Conservation (phyloP, 2,113 vertebrate species). For the Xiphophorus hellerii region DNA sequence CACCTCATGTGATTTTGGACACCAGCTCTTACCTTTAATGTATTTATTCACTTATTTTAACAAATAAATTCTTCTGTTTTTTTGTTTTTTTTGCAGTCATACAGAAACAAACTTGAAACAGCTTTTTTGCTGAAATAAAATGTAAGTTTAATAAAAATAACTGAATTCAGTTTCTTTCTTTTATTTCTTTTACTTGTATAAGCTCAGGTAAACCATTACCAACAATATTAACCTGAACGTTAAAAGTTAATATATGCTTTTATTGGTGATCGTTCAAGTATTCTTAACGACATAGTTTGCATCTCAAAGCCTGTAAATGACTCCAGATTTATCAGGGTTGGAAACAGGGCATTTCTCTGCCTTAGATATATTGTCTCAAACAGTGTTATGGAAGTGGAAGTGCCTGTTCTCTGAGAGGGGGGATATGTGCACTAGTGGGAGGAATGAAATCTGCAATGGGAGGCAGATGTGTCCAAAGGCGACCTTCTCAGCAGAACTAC, state of each 20-base stretch:
- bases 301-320: conserved; percentile 32
- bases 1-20: conserved; percentile 66
- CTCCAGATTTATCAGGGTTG: conserved; percentile 37
- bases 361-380: conserved; percentile 50
- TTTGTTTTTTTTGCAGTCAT: background rate
- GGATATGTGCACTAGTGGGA: conserved; percentile 67
- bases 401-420: conserved; percentile 42
- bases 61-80: conserved; percentile 15
- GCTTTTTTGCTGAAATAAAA: background rate
- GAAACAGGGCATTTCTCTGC: conserved; percentile 43
- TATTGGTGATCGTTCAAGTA: conserved; percentile 1
- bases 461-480: conserved; percentile 80
- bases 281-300: conserved; percentile 9
- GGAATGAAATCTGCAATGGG: conserved; percentile 68
- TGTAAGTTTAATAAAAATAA: background rate
- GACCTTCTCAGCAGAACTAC: conserved; percentile 78
- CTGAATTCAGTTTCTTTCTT: background rate
- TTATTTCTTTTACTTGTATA: background rate
- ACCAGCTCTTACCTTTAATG: conserved; percentile 45
- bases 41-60: conserved; percentile 38
- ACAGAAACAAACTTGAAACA: background rate
- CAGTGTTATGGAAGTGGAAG: conserved; percentile 53
- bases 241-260: background rate
- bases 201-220: background rate
- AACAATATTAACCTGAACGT: background rate